Percentiles rank a stretch among this genome's conserved stretches.
These are phyloP conservation scores for Glandiceps talaboti DNA, from an alignment of 53 echinoderm and acorn worm genomes.

Conservation along the genomic window DNA sequence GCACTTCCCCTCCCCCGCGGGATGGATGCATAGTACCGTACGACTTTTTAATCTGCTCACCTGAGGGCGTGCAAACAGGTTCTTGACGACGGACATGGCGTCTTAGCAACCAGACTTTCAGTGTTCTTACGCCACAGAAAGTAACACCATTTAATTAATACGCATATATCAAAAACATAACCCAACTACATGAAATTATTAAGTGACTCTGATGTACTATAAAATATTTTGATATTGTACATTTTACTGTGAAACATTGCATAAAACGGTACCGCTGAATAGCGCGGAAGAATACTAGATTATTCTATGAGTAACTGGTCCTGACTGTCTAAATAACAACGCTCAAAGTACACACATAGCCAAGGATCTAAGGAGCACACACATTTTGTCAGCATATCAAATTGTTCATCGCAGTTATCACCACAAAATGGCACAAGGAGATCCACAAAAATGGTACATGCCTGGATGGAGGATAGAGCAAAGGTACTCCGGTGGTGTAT, in stretches of 20 bases:
- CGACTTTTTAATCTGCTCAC: too few relatives aligned
- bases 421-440: constrained; percentile 89
- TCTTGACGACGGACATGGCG: background rate
- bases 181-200: too few relatives aligned
- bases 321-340: background rate
- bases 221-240: too few relatives aligned
- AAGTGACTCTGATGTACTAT: too few relatives aligned
- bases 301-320: background rate
- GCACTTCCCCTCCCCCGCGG: too few relatives aligned
- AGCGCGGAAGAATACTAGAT: constrained; percentile 1
- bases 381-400: background rate
- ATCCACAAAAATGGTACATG: constrained; percentile 65
- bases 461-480: constrained; percentile 97
- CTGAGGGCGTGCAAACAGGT: background rate
- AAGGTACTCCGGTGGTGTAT: constrained; percentile 45
- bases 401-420: too few relatives aligned
- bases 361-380: background rate
- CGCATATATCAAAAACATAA: too few relatives aligned
- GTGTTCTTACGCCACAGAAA: background rate
- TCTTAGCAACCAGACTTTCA: background rate
- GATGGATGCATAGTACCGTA: too few relatives aligned
- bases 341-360: background rate
- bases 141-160: background rate
- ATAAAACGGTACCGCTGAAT: too few relatives aligned
- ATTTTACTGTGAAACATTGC: too few relatives aligned